Evolutionary conservation across 2,888 invertebrate species (phyloP), one percentile per base, ranked within the genome.

Genomic region (Tenthredo livida): DNA sequence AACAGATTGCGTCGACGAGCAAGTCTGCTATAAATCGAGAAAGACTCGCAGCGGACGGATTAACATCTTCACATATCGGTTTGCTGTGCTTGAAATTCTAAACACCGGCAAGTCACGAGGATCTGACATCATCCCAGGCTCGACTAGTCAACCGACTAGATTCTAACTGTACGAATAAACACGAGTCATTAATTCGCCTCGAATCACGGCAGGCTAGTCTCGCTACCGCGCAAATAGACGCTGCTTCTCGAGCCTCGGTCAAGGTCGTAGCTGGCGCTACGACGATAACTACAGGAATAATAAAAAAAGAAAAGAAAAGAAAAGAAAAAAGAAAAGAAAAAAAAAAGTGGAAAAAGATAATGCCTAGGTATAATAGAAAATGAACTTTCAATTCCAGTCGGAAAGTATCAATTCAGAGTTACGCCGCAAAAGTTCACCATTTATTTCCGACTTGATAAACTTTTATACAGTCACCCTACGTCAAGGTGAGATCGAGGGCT

Each of bases 41-140:
- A 61, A 61, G 80, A 61, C 58, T 58, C 15, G 37, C 61, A 10
- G 40, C 25, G 21, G 58, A 80, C 61, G 61, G 80, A 80, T 61
- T 61, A 80, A 80, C 37, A 80, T 80, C 80, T 80, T 80, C 80
- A 80, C 61, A 61, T 61, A 80, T 80, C 80, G 80, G 80, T 25
- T 77, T 29, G n/a, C 54, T 77, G 33, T 33, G 15, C 40, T 80
- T 80, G 61, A 80, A 80, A 80, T 80, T 80, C 80, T 80, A 17
- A 37, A 40, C 58, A 77, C 25, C 77, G 58, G 12, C 58, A 5
- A 43, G 70, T 83, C 83, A 70, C 83, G 83, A 67, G 67, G 25
- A 12, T 47, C 70, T 83, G 83, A 83, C 65, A 83, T 83, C 83
- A 65, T 70, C 65, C 65, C n/a, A 67, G 58, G 4, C 61, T 37